Evolutionary conservation across 2,888 invertebrate species (phyloP), one percentile per base, ranked within the genome.

Genomic region (Congeria kusceri): DNA sequence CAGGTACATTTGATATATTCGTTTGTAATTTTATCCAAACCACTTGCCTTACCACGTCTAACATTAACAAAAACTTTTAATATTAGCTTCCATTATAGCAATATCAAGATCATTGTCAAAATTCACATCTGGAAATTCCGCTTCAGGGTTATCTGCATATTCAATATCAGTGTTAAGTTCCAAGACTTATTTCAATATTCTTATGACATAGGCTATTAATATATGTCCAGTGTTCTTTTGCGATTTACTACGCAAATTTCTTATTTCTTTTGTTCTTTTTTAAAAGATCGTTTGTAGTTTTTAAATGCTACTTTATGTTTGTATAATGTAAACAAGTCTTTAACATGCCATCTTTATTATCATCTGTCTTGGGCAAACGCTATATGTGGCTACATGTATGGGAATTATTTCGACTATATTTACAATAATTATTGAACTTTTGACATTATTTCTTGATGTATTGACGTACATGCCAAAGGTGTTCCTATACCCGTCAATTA

Each of bases 1-100:
- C 29, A 29, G 4, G 65, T n/a, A 4, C 15, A 1, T 29, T 53
- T 65, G 20, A 65, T 44, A 39, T 62, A 62, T 28, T 62, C 62
- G 20, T 62, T 44, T 9, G 29, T 39, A 23, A 62, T 25, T 9
- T 62, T 32, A 23, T 32, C 44, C 4, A 61, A 29, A 61, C 29
- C 49, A 15, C 18, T 49, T 9, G 49, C 49, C 15, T 49, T 49
- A 20, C 49, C 49, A 23, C 44, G 3, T 20, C 15, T 44, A 32
- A 56, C 11, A 28, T 57, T 44, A 56, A 32, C 18, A 29, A 53
- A 20, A 20, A 29, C 66, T 56, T 56, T 66, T 29, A 4, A 28
- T 18, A 61, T 61, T 29, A 13, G 49, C 18, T 49, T 28, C 32
- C 20, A 4, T 32, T 29, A 28, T 32, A 7, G 4, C 32, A 32